These are phyloP conservation scores for Branchinecta lindahli DNA, from an alignment of 1,140 invertebrate species.

Conservation along the genomic window DNA sequence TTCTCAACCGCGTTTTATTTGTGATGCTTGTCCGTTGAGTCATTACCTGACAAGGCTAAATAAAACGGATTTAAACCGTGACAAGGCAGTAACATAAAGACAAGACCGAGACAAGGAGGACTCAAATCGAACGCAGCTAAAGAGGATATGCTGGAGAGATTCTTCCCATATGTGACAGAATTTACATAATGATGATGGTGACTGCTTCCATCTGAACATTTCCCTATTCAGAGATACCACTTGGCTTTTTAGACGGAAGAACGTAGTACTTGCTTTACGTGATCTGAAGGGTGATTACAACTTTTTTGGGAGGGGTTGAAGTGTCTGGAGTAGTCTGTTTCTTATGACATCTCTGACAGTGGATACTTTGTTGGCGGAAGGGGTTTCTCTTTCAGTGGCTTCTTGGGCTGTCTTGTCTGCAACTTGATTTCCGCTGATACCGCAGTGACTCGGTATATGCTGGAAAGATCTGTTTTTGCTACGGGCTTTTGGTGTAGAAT, in stretches of 20 bases:
- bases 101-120: no score
- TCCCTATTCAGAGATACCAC: neutral
- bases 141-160: neutral
- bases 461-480: neutral
- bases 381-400: neutral
- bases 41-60: no score
- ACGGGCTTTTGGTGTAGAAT: no score
- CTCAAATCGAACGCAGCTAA: neutral
- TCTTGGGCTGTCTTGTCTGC: neutral
- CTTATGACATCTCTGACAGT: neutral
- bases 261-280: neutral
- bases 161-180: neutral
- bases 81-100: no score
- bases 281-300: neutral
- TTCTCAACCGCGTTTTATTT: no score
- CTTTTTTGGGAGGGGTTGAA: neutral
- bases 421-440: neutral
- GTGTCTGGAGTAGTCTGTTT: neutral
- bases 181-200: neutral
- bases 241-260: neutral
- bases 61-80: no score
- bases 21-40: no score
- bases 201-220: neutral
- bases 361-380: neutral
- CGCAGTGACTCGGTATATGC: conserved; percentile 3